These are phyloP conservation scores for Watsonalla cultraria DNA, from an alignment of 2,888 invertebrate genomes.

Conservation along the genomic window DNA sequence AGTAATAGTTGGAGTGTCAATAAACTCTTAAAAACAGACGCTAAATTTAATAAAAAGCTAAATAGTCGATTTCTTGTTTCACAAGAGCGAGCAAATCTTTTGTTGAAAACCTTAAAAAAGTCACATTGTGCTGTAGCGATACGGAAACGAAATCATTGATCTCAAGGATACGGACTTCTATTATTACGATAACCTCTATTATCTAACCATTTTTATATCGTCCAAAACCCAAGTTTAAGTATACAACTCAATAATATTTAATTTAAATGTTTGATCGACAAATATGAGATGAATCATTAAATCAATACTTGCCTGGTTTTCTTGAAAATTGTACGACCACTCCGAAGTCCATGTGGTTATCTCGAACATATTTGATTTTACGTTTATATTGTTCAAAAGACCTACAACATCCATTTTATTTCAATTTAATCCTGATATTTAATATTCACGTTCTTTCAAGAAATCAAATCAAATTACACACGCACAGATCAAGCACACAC, in stretches of 20 bases:
- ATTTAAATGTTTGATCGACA: background rate
- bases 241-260: too few relatives aligned
- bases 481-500: conserved; percentile 10
- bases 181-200: conserved; percentile 9
- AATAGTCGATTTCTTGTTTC: too few relatives aligned
- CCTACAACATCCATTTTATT: conserved; percentile 69
- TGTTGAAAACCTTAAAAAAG: too few relatives aligned
- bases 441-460: background rate
- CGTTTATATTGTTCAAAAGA: conserved; percentile 65
- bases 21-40: too few relatives aligned
- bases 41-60: too few relatives aligned
- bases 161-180: conserved; percentile 37
- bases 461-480: background rate
- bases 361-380: conserved; percentile 69
- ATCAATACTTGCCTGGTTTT: conserved; percentile 67
- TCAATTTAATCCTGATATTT: conserved; percentile 8
- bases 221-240: too few relatives aligned
- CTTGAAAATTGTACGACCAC: conserved; percentile 70
- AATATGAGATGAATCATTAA: conserved; percentile 5
- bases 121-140: conserved; percentile 9
- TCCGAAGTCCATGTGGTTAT: conserved; percentile 72
- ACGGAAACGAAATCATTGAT: conserved; percentile 31
- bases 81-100: too few relatives aligned
- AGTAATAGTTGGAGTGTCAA: too few relatives aligned
- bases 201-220: background rate